Evolutionary conservation across 2,113 vertebrate species (phyloP), one percentile per base, ranked within the genome.

Genomic region (Muscicapa adusta): DNA sequence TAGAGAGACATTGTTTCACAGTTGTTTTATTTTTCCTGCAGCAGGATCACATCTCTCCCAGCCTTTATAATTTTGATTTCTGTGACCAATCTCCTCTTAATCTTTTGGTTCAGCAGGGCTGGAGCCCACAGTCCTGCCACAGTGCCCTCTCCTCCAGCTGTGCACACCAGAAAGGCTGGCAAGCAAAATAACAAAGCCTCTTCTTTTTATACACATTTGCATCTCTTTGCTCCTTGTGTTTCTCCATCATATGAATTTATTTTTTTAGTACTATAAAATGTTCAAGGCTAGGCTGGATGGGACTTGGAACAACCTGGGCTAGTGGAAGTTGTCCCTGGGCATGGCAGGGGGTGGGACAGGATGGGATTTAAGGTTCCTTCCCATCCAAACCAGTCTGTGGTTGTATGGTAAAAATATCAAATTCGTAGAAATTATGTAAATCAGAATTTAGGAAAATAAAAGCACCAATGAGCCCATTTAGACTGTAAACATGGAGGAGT

Each of bases 381-480:
- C n/a, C 18, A 77, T 9, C 18, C 47, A 61, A 13, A 11, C 11
- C n/a, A n/a, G 8, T 19, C 40, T 62, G 24, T 20, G 17, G 6
- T 20, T 45, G 8, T 24, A 6, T 6, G 29, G 14, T 2, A 71
- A 81, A 81, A 65, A 66, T 4, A 18, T 7, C 9, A 36, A 28
- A 54, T 58, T 43, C 2, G 2, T 5, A 36, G 48, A 16, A 75
- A 18, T 1, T 0, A 47, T 0, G 4, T 8, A 6, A 26, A 47
- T 14, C 24, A 53, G 50, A 61, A 68, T 57, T 76, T 12, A 70
- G 53, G 58, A 45, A 65, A 66, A 48, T 10, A 26, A 60, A 43
- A 6, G 2, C 18, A 29, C 8, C 20, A 14, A 3, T 7, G 25
- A 85, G 28, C 26, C 34, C 14, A 6, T 14, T 51, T 5, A 36